phyloP scores from a whole-genome alignment of 2,888 invertebrate genomes.

The Rhorus exstirpatorius region DNA sequence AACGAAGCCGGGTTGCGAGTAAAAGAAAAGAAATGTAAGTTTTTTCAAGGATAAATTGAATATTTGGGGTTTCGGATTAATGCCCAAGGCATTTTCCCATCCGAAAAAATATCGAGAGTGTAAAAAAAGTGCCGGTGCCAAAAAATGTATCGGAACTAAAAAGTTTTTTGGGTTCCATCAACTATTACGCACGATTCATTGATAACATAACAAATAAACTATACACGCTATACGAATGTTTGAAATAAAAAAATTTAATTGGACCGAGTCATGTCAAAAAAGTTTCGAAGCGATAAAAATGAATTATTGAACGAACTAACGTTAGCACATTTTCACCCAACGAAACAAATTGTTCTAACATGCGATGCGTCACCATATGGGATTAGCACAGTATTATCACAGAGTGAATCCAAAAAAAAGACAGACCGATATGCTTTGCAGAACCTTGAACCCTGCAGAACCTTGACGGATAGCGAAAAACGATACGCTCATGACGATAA shows the following conservation, averaged over 20 bases:
- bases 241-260: background rate
- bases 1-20: slow-evolving; percentile 13
- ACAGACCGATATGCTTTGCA: too few relatives aligned
- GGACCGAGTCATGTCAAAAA: background rate
- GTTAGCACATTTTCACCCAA: slow-evolving; percentile 8
- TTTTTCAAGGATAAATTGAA: slow-evolving; percentile 10
- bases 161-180: background rate
- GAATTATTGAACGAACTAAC: slow-evolving; percentile 5
- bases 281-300: background rate
- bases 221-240: background rate
- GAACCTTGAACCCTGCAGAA: too few relatives aligned
- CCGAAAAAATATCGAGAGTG: background rate
- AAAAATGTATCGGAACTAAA: too few relatives aligned
- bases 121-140: too few relatives aligned
- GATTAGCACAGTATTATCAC: slow-evolving; percentile 76
- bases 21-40: slow-evolving; percentile 8
- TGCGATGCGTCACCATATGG: slow-evolving; percentile 82
- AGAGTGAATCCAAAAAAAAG: slow-evolving; percentile 68
- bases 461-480: slow-evolving; percentile 72
- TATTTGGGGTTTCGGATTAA: slow-evolving; percentile 16
- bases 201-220: background rate
- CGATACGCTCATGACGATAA: too few relatives aligned
- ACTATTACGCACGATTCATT: slow-evolving; percentile 14
- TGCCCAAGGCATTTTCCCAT: slow-evolving; percentile 1
- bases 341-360: slow-evolving; percentile 48